phyloP scores from a whole-genome alignment of 2,113 vertebrate genomes.

The Bettongia penicillata region DNA sequence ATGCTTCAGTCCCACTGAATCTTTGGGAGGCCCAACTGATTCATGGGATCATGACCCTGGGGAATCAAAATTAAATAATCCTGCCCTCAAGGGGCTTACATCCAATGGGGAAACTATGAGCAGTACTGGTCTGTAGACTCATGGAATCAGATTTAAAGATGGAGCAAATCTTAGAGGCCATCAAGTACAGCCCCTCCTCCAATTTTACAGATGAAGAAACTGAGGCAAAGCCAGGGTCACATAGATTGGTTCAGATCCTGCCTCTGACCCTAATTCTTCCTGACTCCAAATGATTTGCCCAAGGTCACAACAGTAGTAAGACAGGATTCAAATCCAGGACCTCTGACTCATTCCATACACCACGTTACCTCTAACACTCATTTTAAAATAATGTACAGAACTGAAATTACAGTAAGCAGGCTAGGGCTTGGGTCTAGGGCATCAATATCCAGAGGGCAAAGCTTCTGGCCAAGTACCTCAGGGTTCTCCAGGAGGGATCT shows the following conservation, averaged over 20 bases:
- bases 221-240: neutral
- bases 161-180: neutral
- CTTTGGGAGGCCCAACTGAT: neutral
- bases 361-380: too few species aligned
- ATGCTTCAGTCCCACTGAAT: neutral
- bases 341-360: neutral
- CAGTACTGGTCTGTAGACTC: neutral
- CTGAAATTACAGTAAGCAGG: neutral
- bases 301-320: neutral
- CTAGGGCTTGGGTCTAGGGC: neutral
- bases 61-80: neutral
- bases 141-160: neutral
- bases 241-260: neutral
- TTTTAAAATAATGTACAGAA: neutral
- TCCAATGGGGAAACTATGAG: neutral
- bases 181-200: neutral
- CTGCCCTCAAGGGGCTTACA: neutral
- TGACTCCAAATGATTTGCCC: neutral
- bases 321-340: neutral
- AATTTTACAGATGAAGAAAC: neutral
- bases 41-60: neutral
- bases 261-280: neutral
- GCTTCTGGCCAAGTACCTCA: neutral
- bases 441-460: neutral
- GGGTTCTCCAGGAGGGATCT: neutral